A percentile compares a stretch with the other conserved stretches of the same genome.
phyloP scores from a whole-genome alignment of 2,888 invertebrate genomes.

The Globia sparganii region DNA sequence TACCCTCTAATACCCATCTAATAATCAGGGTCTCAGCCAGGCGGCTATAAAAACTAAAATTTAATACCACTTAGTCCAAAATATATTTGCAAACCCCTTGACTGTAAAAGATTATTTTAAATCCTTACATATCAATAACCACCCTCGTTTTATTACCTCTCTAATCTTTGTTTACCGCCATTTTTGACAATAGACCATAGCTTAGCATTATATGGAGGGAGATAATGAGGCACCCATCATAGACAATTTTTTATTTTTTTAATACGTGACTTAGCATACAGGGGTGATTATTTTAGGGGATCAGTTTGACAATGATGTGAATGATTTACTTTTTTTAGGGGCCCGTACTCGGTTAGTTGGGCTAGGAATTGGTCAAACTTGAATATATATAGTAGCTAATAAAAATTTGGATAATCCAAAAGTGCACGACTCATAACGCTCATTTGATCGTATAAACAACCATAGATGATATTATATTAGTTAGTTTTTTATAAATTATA shows the following conservation, averaged over 20 bases:
- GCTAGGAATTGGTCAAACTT: constrained; percentile 3
- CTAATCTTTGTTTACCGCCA: constrained; percentile 85
- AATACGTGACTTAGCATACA: constrained; percentile 79
- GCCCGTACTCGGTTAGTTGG: background rate
- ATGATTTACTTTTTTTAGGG: constrained; percentile 56
- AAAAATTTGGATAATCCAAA: too few relatives aligned
- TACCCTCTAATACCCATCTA: constrained; percentile 1
- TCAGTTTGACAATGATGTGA: constrained; percentile 62
- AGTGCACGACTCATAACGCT: too few relatives aligned
- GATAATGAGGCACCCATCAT: constrained; percentile 72
- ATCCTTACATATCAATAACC: constrained; percentile 80
- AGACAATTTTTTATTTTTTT: constrained; percentile 63
- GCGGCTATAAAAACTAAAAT: constrained; percentile 30
- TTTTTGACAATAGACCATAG: constrained; percentile 61
- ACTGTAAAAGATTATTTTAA: constrained; percentile 70
- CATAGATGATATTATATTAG: too few relatives aligned
- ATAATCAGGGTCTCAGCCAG: background rate
- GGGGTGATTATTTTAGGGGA: constrained; percentile 70
- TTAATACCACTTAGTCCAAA: constrained; percentile 48
- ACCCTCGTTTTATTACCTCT: constrained; percentile 64
- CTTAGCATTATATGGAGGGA: constrained; percentile 75
- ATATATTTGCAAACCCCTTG: constrained; percentile 72
- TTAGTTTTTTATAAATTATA: too few relatives aligned
- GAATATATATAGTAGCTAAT: background rate
- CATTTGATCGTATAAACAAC: too few relatives aligned